These are phyloP conservation scores for Pseudomyrmex dendroicus DNA, from an alignment of 1,140 invertebrate species.

Conservation along the genomic window DNA sequence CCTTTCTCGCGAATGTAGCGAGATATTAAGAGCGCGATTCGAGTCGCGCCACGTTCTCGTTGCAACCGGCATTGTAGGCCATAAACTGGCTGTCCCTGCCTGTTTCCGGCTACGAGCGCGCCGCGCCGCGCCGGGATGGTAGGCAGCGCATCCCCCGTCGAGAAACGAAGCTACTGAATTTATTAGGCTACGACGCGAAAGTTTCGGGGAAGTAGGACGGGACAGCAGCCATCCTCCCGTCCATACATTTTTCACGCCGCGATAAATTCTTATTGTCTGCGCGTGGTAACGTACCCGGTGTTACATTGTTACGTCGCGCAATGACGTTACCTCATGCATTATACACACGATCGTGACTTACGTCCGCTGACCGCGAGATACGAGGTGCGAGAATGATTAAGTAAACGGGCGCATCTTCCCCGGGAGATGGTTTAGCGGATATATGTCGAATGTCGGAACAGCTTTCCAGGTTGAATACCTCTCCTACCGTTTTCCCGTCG, in stretches of 20 bases:
- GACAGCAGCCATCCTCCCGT: background rate
- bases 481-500: background rate
- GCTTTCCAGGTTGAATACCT: background rate
- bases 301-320: slow-evolving; percentile 19
- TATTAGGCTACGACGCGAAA: slow-evolving; percentile 43
- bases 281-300: background rate
- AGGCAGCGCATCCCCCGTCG: slow-evolving; percentile 16
- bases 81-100: slow-evolving; percentile 53
- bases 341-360: slow-evolving; percentile 8
- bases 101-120: slow-evolving; percentile 34
- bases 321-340: slow-evolving; percentile 7
- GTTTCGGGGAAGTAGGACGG: slow-evolving; percentile 5
- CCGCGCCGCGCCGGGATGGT: too few relatives aligned
- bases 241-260: slow-evolving; percentile 54
- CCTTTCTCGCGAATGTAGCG: slow-evolving; percentile 8
- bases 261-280: slow-evolving; percentile 57
- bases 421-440: background rate
- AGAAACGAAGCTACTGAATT: slow-evolving; percentile 49
- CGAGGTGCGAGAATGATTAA: slow-evolving; percentile 24
- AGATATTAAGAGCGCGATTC: slow-evolving; percentile 53
- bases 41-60: slow-evolving; percentile 46
- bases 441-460: background rate
- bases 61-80: slow-evolving; percentile 41
- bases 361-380: background rate
- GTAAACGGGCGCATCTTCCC: background rate